These are phyloP conservation scores for Tenthredo mesomela DNA, from an alignment of 2,888 invertebrate genomes.

Conservation along the genomic window DNA sequence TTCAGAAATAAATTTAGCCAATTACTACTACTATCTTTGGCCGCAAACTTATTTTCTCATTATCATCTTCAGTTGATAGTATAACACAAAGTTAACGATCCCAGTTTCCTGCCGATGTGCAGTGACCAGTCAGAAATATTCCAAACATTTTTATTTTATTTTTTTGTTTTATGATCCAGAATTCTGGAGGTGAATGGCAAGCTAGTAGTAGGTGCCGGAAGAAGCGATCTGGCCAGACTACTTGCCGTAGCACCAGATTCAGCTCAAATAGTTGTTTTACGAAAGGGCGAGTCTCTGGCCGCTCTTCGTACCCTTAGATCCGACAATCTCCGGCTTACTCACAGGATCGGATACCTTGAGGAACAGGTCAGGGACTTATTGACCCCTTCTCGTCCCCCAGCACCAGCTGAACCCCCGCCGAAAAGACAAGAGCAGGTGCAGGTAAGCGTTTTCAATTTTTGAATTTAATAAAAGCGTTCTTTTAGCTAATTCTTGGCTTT, in stretches of 20 bases:
- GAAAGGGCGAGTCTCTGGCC: slow-evolving; percentile 75
- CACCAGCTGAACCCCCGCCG: slow-evolving; percentile 64
- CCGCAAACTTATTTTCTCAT: not conserved
- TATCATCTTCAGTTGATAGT: not conserved
- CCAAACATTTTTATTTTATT: not conserved
- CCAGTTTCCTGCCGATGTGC: slow-evolving; percentile 27
- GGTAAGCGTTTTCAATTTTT: slow-evolving; percentile 58
- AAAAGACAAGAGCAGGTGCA: slow-evolving; percentile 73
- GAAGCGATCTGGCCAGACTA: slow-evolving; percentile 86
- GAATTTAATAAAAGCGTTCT: not conserved
- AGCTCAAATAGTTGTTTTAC: slow-evolving; percentile 83
- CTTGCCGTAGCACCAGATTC: slow-evolving; percentile 82
- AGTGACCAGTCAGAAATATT: slow-evolving; percentile 7
- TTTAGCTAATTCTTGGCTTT: slow-evolving; percentile 61
- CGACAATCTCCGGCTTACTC: slow-evolving; percentile 91
- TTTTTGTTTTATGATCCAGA: slow-evolving; percentile 77
- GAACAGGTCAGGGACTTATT: slow-evolving; percentile 85
- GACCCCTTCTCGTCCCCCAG: slow-evolving; percentile 67
- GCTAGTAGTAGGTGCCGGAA: slow-evolving; percentile 84
- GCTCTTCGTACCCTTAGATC: slow-evolving; percentile 80
- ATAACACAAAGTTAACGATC: slow-evolving; percentile 26
- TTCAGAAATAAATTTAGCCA: not conserved
- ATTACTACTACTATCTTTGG: too few relatives aligned
- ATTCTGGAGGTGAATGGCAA: slow-evolving; percentile 91
- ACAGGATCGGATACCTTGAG: slow-evolving; percentile 93